Evolutionary conservation across 2,888 invertebrate genomes (phyloP).

Genomic region (Brenthis hecate): DNA sequence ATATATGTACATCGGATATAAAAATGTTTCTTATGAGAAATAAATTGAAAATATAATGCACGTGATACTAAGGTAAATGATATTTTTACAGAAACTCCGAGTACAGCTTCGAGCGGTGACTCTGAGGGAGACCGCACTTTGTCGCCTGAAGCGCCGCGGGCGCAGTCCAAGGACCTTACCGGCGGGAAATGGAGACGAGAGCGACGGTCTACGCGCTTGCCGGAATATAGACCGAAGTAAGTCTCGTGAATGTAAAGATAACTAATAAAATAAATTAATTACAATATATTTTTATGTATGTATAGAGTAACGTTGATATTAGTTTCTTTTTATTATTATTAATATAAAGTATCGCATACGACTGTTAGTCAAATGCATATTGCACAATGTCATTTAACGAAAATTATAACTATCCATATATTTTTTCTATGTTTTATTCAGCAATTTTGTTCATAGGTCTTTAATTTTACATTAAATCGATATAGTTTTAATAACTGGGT

Average conservation of each 20-base stretch:
- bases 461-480: too few species aligned
- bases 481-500: too few species aligned
- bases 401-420: too few species aligned
- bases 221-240: conserved; percentile 77
- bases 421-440: too few species aligned
- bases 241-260: not conserved
- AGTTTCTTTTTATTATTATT: too few species aligned
- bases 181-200: conserved; percentile 87
- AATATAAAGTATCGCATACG: too few species aligned
- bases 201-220: conserved; percentile 79
- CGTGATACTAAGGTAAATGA: not conserved
- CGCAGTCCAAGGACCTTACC: conserved; percentile 83
- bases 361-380: too few species aligned
- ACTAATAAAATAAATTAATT: not conserved
- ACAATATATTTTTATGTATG: too few species aligned
- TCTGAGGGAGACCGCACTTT: conserved; percentile 75
- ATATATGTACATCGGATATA: too few species aligned
- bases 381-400: too few species aligned
- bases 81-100: conserved; percentile 71
- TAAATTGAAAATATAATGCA: not conserved
- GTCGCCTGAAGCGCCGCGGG: conserved; percentile 68
- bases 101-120: conserved; percentile 75
- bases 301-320: too few species aligned
- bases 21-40: not conserved
- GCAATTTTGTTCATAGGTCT: too few species aligned